Evolutionary conservation across 2,888 invertebrate genomes (phyloP).

Genomic region (Caenorhabditis angaria): DNA sequence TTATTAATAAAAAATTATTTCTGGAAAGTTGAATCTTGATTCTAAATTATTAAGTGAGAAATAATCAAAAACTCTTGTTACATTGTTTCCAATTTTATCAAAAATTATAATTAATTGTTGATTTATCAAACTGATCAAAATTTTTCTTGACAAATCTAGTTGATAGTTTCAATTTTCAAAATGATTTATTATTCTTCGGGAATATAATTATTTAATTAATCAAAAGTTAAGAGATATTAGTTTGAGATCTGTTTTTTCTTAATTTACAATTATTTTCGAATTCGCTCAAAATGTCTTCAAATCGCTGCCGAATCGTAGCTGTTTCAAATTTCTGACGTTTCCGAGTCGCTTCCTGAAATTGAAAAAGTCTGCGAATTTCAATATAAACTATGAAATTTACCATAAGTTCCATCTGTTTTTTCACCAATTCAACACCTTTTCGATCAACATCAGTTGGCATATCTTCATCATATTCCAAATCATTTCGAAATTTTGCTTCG

Average conservation of each 20-base stretch:
- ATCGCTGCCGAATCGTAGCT: conserved; percentile 20
- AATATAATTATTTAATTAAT: no score
- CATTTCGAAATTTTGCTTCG: not conserved
- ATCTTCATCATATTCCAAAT: not conserved
- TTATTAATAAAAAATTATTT: no score
- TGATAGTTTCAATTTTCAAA: no score
- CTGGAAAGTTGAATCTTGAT: no score
- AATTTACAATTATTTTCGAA: conserved; percentile 30
- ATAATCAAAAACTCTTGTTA: no score
- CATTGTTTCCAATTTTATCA: no score
- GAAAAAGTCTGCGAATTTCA: not conserved
- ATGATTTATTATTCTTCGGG: no score
- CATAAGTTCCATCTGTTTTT: conserved; percentile 33
- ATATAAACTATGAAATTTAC: conserved; percentile 6
- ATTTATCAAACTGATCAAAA: no score
- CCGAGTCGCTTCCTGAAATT: conserved; percentile 23
- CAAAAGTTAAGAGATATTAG: conserved; percentile 10
- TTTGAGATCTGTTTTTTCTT: conserved; percentile 38
- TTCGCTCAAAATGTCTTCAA: conserved; percentile 41
- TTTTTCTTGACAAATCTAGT: no score
- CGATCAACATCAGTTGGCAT: conserved; percentile 28
- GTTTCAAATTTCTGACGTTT: conserved; percentile 28
- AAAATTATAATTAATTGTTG: no score
- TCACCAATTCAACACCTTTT: conserved; percentile 28
- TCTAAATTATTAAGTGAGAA: no score